A percentile compares a stretch with the other conserved stretches of the same genome.
These are phyloP conservation scores for Zele albiditarsus DNA, from an alignment of 2,888 invertebrate genomes.

Conservation along the genomic window DNA sequence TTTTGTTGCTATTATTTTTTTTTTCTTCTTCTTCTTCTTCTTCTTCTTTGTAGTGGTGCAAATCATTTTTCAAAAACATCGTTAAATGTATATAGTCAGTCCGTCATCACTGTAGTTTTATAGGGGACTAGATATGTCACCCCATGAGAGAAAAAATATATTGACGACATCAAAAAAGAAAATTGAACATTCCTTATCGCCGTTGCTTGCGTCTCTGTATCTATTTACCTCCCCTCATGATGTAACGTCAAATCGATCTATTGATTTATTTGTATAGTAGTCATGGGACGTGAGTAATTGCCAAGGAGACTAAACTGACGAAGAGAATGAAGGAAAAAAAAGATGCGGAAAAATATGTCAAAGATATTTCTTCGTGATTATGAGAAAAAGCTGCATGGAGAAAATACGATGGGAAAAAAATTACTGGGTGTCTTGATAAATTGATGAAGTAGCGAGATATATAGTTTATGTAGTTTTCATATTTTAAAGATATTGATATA, in stretches of 20 bases:
- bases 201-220: neutral
- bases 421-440: no score
- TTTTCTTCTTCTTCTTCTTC: no score
- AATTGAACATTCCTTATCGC: neutral
- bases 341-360: constrained; percentile 7
- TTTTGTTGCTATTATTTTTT: neutral
- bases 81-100: neutral
- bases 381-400: neutral
- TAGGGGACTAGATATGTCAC: neutral
- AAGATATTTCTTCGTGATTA: neutral
- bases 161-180: constrained; percentile 6
- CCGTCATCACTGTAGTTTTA: constrained; percentile 10
- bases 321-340: constrained; percentile 6
- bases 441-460: no score
- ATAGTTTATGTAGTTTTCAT: no score
- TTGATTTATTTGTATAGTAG: constrained; percentile 26
- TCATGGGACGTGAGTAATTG: constrained; percentile 32
- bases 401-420: no score
- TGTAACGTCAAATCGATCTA: constrained; percentile 23
- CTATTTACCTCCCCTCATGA: neutral
- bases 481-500: no score
- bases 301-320: neutral
- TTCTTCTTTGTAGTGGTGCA: neutral
- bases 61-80: neutral
- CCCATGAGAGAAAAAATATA: neutral